Evolutionary conservation across 2,888 invertebrate genomes (phyloP), one percentile per base, ranked within the genome.

Genomic region (Meghimatium bilineatum): DNA sequence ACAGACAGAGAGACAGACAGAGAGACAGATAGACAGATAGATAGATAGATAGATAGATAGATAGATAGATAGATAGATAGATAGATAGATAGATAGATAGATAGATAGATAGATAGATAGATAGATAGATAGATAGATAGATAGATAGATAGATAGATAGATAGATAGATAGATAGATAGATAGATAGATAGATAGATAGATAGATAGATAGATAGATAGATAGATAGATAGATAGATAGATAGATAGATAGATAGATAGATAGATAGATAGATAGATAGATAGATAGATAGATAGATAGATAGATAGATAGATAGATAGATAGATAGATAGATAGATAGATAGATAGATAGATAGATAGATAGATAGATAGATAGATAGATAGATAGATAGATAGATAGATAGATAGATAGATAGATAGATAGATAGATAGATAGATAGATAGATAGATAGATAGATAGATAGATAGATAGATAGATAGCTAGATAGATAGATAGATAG

Each of bases 101-200:
- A 60, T 60, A 60, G 60, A 60, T 60, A 60, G 60, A 60, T 60
- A 60, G 60, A 60, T 60, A 60, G 60, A 60, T 60, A 60, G 60
- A 60, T 60, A 60, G 60, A 60, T 60, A 60, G 60, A 60, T 60
- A 60, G 60, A 60, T 60, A 60, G 60, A 67, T 49, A 17, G 56
- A 56, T 67, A 67, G 67, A 67, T 67, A 67, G 67, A 67, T 67
- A 67, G 67, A 67, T 67, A 67, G 67, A 67, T 67, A 67, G 67
- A 67, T 67, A 67, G 67, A 67, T 67, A 67, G 67, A 67, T 67
- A 67, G 67, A 67, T 67, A 67, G 67, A 67, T 67, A 67, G 67
- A 67, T 67, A 67, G 67, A 67, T 67, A 67, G 67, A 67, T 67
- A 67, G 67, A 67, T 67, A 67, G 67, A 67, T 67, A n/a, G n/a